Base-by-base conservation (phyloP, 2,797 vertebrate genomes). In the Amblyopsis hoosieri region DNA sequence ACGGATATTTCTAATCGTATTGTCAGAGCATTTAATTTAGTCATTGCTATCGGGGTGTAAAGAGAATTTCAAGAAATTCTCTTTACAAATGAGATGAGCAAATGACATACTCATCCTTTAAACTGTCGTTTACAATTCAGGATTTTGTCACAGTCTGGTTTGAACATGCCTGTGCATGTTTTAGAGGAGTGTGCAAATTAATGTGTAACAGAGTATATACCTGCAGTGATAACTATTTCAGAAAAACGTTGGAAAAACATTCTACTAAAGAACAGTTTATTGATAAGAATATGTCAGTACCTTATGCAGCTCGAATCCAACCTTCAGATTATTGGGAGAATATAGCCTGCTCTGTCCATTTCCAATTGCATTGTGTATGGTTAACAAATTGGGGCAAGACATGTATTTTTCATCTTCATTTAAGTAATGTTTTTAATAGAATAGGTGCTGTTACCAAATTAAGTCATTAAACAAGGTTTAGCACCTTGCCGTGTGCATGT, bases 341-440 rank as follows among this genome's bases (percentile, higher is more conserved):
- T 51, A 64, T 62, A 69, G 46, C 48, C 60, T 64, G 60, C 50
- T 69, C 66, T 66, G 42, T 74, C 60, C 45, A 56, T 12, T 54
- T 2, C 57, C 42, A 42, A 15, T 49, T 65, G 60, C n/a, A 62
- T 58, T 69, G 57, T 48, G 12, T 31, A 13, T 46, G 33, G 47
- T 56, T 60, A 29, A 42, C 37, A 42, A 42, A 42, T 3, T 42
- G 46, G 55, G 48, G 13, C 52, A 71, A 73, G 62, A 59, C 59
- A 71, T 62, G 33, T 50, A 7, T 45, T 33, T 53, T 50, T 60
- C 9, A 54, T 53, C 33, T 51, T 53, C n/a, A 69, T n/a, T 8
- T 49, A 13, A 47, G 31, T 37, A 48, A 29, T 1, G 49, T 60
- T 80, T 71, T 48, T 23, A 64, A 47, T 45, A 33, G 10, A 29